Base-by-base conservation (phyloP, 2,888 invertebrate genomes). In the Scrobipalpa costella region DNA sequence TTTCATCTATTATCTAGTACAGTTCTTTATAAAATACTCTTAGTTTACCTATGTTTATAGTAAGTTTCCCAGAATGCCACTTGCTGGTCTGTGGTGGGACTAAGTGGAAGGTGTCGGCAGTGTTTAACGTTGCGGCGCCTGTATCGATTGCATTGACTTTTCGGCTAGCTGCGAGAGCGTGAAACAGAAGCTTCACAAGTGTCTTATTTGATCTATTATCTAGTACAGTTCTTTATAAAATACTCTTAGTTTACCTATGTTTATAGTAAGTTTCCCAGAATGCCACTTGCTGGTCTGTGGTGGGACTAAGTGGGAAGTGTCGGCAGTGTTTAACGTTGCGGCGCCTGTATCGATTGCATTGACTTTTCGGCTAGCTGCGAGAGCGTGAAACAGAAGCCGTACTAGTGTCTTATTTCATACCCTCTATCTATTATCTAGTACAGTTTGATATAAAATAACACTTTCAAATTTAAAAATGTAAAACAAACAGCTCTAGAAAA, bases 311-410 rank as follows among this genome's bases (percentile, higher is more conserved):
- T 13, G 55, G n/a, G 50, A 50, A 36, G 36, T 61, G 61, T 50
- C 36, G 33, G 7, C 7, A 47, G 27, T 47, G 50, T 50, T 49
- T 50, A 50, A 61, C 61, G 34, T 38, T n/a, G 19, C n/a, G 7
- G 49, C 49, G 33, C 38, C 15, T 11, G 9, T 61, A 49, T 38
- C 36, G 61, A 27, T 36, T 36, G 13, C 34, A 8, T 50, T 17
- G 19, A 50, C 62, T 62, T 55, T 62, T 62, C 34, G 55, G 21
- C 40, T 38, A 19, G 34, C 17, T 33, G 34, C 36, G 19, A 61
- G 34, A 49, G 33, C 49, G 49, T 50, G 36, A 62, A 38, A 62
- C 40, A 49, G 62, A 62, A 62, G 62, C 62, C 62, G 1, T 55
- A 55, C 5, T 15, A 50, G 40, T 52, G 13, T 62, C 62, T 33